Percentiles rank a stretch among this genome's conserved stretches.
Evolutionary conservation across 2,113 vertebrate species (phyloP).

Genomic region (Lepidothrix coronata): DNA sequence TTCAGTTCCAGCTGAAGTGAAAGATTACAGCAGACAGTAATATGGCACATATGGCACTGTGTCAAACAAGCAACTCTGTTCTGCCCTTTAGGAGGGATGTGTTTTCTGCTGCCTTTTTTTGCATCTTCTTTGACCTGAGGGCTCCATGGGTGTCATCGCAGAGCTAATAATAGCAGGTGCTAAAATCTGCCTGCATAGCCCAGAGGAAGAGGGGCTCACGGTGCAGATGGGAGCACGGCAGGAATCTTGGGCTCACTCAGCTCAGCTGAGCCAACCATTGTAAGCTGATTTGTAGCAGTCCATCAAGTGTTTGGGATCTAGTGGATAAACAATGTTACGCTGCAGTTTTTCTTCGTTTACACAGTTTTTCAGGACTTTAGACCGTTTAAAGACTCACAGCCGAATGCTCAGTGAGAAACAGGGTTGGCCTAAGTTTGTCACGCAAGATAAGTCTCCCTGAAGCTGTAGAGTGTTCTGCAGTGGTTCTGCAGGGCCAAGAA

Average conservation of each 20-base stretch:
- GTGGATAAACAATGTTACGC: neutral
- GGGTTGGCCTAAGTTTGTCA: neutral
- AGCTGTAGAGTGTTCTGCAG: neutral
- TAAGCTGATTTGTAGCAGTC: neutral
- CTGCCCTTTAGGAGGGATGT: neutral
- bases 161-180: fast-evolving
- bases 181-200: neutral
- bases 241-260: fast-evolving
- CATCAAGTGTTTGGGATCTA: neutral
- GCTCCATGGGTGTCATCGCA: fast-evolving
- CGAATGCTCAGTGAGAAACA: neutral
- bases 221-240: fast-evolving
- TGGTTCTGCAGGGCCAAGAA: neutral
- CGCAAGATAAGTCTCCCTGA: neutral
- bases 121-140: neutral
- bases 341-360: fast-evolving
- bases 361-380: neutral
- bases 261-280: fast-evolving
- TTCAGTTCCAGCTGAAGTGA: neutral
- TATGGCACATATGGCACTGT: neutral
- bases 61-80: neutral
- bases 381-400: neutral
- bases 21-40: neutral
- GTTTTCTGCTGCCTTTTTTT: neutral
- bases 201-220: neutral